Base-by-base conservation (phyloP, 2,113 vertebrate genomes). In the Paracanthobrama guichenoti region DNA sequence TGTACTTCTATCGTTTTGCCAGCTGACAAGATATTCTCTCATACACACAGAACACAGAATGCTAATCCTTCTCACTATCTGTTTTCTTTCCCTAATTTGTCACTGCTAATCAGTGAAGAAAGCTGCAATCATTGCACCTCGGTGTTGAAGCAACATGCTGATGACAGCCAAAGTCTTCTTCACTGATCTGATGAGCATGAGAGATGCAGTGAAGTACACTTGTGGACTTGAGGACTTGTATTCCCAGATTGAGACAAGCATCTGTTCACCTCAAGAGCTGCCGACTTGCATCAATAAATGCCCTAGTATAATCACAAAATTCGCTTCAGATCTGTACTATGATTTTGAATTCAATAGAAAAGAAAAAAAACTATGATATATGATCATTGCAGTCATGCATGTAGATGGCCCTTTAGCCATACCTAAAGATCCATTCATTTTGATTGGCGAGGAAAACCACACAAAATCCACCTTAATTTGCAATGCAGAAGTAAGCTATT, bases 101-200 rank as follows among this genome's bases (percentile, higher is more conserved):
- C 79, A 13, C 75, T 86, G 86, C 84, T 88, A 88, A 93, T 92
- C 89, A 91, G 85, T 91, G 86, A 90, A 89, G 85, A 93, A 93
- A 92, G 88, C 93, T 93, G 93, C 89, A 93, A 94, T 95, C 92
- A 93, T 92, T 91, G 89, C 93, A 93, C 91, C 93, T 91, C 89
- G 88, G 90, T 93, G 91, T 92, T 92, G 92, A 92, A 88, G 93
- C 91, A 94, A 93, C 91, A 90, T 90, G 84, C 80, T 75, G 62
- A 77, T 92, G 91, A 91, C 91, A 93, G 91, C 89, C 60, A 83
- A 88, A 85, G 86, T 85, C 73, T 84, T 82, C 66, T 42, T 89
- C 81, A 89, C 89, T 87, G 87, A 91, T 89, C 85, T 87, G 88
- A 91, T 84, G 85, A 86, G 87, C 87, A 28, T 59, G 85, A 42